Conservation (phyloP, 2,888 invertebrate species). For the Junonia oenone region DNA sequence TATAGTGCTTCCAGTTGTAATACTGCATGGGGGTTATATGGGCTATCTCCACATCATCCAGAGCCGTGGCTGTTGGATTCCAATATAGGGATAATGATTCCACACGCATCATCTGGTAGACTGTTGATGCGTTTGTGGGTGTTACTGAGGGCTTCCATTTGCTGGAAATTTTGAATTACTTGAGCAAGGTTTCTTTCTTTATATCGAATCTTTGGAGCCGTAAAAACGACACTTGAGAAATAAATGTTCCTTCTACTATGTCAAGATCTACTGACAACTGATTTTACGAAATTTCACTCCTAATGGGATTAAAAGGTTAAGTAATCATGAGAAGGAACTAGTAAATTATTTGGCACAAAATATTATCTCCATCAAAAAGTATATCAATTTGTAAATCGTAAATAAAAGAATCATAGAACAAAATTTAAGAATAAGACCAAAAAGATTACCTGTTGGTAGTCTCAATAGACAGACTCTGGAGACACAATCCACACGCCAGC, state of each 20-base stretch:
- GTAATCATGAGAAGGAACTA: too few species aligned
- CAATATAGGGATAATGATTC: conserved; percentile 88
- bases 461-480: conserved; percentile 87
- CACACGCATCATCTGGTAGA: conserved; percentile 87
- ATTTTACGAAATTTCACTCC: too few species aligned
- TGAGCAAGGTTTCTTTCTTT: too few species aligned
- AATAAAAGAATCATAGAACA: too few species aligned
- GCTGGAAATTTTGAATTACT: conserved; percentile 67
- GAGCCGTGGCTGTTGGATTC: conserved; percentile 81
- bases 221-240: too few species aligned
- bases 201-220: too few species aligned
- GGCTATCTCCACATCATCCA: conserved; percentile 76
- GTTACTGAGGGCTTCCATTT: conserved; percentile 88
- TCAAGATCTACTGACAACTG: too few species aligned
- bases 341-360: too few species aligned
- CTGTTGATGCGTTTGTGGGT: conserved; percentile 77
- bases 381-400: too few species aligned
- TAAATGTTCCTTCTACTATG: too few species aligned
- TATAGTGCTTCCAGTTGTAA: conserved; percentile 86
- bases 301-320: too few species aligned
- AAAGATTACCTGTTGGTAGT: conserved; percentile 85
- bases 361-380: too few species aligned
- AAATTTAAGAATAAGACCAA: not conserved
- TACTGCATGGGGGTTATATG: conserved; percentile 78
- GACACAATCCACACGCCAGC: conserved; percentile 86